Percentiles rank a stretch among this genome's conserved stretches.
These are phyloP conservation scores for Labeo catla DNA, from an alignment of 2,113 vertebrate genomes.

Conservation along the genomic window DNA sequence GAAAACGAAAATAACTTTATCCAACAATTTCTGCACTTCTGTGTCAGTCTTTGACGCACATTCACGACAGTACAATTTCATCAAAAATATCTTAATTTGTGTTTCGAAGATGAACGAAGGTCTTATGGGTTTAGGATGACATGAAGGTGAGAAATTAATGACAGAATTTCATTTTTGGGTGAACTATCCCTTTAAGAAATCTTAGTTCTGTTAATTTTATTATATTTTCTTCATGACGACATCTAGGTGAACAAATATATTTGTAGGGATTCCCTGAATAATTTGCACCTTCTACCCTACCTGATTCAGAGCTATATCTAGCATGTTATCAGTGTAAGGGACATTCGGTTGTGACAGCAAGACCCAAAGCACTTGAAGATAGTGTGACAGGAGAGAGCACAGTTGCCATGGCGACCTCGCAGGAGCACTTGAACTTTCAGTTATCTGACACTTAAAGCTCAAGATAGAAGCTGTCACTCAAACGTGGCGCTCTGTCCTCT, in stretches of 20 bases:
- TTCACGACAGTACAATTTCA: no score
- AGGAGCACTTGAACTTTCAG: constrained; percentile 71
- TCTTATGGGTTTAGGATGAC: no score
- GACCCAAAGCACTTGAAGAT: constrained; percentile 64
- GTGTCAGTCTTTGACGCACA: no score
- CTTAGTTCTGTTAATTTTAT: not conserved
- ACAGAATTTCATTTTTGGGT: no score
- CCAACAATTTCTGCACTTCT: no score
- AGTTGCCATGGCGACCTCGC: constrained; percentile 78
- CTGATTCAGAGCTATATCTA: constrained; percentile 27
- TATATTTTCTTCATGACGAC: not conserved
- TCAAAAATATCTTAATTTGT: no score
- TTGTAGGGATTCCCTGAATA: not conserved
- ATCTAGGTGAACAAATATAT: constrained; percentile 10
- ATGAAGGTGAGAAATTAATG: no score
- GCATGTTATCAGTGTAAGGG: constrained; percentile 41
- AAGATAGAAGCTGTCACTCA: constrained; percentile 53
- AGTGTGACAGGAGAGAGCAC: constrained; percentile 65
- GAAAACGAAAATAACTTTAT: no score
- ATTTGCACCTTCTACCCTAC: not conserved
- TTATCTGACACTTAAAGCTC: constrained; percentile 69
- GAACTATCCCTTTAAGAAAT: not conserved
- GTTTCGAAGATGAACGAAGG: no score
- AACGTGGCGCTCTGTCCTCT: not conserved
- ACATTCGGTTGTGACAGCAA: constrained; percentile 52